A percentile compares a stretch with the other conserved stretches of the same genome.
These are phyloP conservation scores for Drosophila sp. DNA, from an alignment of 1,140 invertebrate species.

Conservation along the genomic window DNA sequence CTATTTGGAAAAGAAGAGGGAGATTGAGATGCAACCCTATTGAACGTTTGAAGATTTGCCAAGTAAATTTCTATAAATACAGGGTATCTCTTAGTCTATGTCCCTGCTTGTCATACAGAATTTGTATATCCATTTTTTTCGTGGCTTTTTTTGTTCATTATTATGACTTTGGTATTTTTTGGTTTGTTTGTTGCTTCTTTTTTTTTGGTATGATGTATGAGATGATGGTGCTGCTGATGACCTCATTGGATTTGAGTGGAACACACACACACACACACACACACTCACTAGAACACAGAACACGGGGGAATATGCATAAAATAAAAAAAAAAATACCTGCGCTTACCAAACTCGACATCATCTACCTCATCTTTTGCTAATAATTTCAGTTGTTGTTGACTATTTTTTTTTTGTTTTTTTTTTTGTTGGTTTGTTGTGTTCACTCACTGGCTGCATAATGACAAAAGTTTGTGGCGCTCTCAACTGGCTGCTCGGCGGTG, in stretches of 20 bases:
- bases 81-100: background rate
- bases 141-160: slow-evolving; percentile 4
- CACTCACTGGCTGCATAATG: slow-evolving; percentile 67
- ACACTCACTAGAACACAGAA: background rate
- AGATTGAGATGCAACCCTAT: no score
- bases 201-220: slow-evolving; percentile 51
- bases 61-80: background rate
- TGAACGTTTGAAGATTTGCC: no score
- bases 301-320: slow-evolving; percentile 12
- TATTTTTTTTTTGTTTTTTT: slow-evolving; percentile 43
- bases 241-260: slow-evolving; percentile 44
- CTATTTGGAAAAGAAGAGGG: no score
- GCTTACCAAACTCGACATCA: slow-evolving; percentile 38
- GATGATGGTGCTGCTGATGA: slow-evolving; percentile 46
- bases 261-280: slow-evolving; percentile 32
- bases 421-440: slow-evolving; percentile 48
- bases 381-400: slow-evolving; percentile 69
- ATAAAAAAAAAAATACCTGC: slow-evolving; percentile 22
- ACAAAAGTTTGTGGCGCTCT: slow-evolving; percentile 71
- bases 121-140: slow-evolving; percentile 25
- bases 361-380: slow-evolving; percentile 67
- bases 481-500: slow-evolving; percentile 36
- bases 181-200: background rate
- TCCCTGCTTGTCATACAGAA: background rate
- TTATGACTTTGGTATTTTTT: slow-evolving; percentile 32